Evolutionary conservation across 2,888 invertebrate species (phyloP).

Genomic region (Germaria angustata): DNA sequence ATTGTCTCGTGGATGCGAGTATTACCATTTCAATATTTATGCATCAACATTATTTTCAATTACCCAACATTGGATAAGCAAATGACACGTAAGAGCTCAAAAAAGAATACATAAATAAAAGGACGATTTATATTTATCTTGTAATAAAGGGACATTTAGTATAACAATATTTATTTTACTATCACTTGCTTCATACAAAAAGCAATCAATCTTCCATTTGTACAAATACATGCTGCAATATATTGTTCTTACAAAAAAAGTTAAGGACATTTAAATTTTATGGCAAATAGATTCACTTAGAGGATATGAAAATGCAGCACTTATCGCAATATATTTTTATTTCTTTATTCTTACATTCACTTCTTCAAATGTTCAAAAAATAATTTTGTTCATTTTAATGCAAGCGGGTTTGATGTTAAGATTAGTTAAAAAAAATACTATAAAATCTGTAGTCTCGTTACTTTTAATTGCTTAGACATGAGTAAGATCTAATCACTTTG

Average conservation of each 20-base stretch:
- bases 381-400: too few relatives aligned
- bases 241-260: background rate
- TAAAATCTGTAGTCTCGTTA: too few relatives aligned
- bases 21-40: constrained; percentile 24
- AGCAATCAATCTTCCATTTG: constrained; percentile 33
- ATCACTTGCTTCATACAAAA: constrained; percentile 22
- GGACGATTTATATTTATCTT: background rate
- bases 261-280: background rate
- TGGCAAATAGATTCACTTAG: background rate
- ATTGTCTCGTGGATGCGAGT: background rate
- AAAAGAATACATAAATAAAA: constrained; percentile 4
- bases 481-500: too few relatives aligned
- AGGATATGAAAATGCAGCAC: too few relatives aligned
- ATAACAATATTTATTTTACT: constrained; percentile 32
- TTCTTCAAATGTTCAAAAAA: too few relatives aligned
- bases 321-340: too few relatives aligned
- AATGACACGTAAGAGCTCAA: constrained; percentile 38
- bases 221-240: background rate
- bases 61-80: constrained; percentile 50
- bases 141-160: background rate
- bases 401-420: too few relatives aligned
- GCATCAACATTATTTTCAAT: constrained; percentile 62
- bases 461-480: too few relatives aligned
- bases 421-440: too few relatives aligned
- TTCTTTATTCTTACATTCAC: too few relatives aligned